A percentile compares a stretch with the other conserved stretches of the same genome.
phyloP scores from a whole-genome alignment of 2,113 vertebrate species.

The Anhinga rufa region DNA sequence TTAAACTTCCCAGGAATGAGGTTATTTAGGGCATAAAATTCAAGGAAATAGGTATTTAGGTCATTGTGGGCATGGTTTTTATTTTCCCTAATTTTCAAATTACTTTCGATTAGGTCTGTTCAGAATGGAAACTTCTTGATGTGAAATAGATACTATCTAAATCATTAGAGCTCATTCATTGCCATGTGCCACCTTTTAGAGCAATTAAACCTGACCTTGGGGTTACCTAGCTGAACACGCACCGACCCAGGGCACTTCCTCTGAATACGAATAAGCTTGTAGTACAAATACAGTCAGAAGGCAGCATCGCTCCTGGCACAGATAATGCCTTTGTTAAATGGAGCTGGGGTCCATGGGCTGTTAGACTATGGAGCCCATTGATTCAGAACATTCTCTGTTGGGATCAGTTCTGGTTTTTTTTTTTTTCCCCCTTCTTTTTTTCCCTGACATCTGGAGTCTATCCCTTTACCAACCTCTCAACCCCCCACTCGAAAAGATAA shows the following conservation, averaged over 20 bases:
- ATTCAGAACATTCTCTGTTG: conserved; percentile 54
- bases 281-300: conserved; percentile 62
- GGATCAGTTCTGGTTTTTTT: background rate
- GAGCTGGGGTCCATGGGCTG: background rate
- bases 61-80: conserved; percentile 78
- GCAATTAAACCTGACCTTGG: conserved; percentile 82
- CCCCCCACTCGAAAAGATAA: background rate
- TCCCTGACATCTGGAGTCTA: conserved; percentile 76
- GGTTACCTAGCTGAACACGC: conserved; percentile 85
- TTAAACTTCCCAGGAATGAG: conserved; percentile 66
- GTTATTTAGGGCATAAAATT: conserved; percentile 73
- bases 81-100: conserved; percentile 86
- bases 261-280: conserved; percentile 78
- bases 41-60: conserved; percentile 81
- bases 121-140: conserved; percentile 78
- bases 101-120: conserved; percentile 82
- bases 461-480: conserved; percentile 47
- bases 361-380: conserved; percentile 62
- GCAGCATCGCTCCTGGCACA: conserved; percentile 40
- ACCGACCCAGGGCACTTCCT: conserved; percentile 89
- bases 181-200: conserved; percentile 89
- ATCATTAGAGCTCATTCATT: conserved; percentile 89
- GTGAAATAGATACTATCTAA: conserved; percentile 98
- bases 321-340: conserved; percentile 57
- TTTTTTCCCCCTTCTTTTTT: background rate